Evolutionary conservation across 2,888 invertebrate species (phyloP).

Genomic region (Empis stercorea): DNA sequence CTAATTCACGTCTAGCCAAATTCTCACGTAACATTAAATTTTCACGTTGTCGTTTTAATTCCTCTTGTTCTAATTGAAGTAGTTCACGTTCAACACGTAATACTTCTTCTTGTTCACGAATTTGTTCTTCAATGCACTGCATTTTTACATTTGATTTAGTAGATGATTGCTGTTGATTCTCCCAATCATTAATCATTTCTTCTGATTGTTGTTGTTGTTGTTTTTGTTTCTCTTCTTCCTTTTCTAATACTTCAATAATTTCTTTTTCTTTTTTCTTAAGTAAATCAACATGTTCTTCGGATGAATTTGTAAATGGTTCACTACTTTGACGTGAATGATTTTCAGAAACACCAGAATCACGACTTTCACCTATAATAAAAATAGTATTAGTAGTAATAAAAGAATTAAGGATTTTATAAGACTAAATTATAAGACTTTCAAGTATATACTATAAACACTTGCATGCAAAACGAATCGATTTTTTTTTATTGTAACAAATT

Average conservation of each 20-base stretch:
- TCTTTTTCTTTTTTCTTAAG: slow-evolving; percentile 46
- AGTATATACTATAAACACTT: no score
- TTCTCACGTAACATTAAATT: slow-evolving; percentile 53
- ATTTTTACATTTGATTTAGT: slow-evolving; percentile 40
- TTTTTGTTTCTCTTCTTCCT: slow-evolving; percentile 42
- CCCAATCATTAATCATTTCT: slow-evolving; percentile 31
- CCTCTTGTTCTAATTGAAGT: slow-evolving; percentile 63
- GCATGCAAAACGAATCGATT: no score
- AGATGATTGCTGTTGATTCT: slow-evolving; percentile 34
- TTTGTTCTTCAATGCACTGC: slow-evolving; percentile 48
- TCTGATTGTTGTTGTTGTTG: slow-evolving; percentile 11
- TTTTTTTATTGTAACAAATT: no score
- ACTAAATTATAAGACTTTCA: no score
- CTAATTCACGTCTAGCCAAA: slow-evolving; percentile 42
- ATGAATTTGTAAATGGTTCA: slow-evolving; percentile 62
- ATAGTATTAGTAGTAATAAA: no score
- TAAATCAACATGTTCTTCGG: slow-evolving; percentile 64
- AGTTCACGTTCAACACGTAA: slow-evolving; percentile 67
- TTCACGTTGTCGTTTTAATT: slow-evolving; percentile 59
- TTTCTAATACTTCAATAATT: slow-evolving; percentile 50
- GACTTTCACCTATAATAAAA: slow-evolving; percentile 45
- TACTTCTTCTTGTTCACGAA: slow-evolving; percentile 59
- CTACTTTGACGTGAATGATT: slow-evolving; percentile 71
- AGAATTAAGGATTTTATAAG: no score
- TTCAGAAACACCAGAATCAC: slow-evolving; percentile 65